Percentiles rank a stretch among this genome's conserved stretches.
These are phyloP conservation scores for Rhinogobio ventralis DNA, from an alignment of 2,797 vertebrate species.

Conservation along the genomic window DNA sequence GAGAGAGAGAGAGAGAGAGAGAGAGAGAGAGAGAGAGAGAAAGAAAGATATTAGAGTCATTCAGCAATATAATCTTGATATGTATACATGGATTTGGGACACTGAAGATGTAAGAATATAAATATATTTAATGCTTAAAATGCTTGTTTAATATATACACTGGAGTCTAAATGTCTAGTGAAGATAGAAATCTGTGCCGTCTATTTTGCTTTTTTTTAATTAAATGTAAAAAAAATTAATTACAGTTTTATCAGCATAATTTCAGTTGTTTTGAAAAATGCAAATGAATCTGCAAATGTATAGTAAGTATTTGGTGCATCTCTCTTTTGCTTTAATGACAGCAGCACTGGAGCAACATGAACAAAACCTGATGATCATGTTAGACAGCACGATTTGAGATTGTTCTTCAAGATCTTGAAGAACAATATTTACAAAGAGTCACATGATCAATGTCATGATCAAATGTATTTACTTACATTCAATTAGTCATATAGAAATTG, in stretches of 20 bases:
- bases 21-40: no score
- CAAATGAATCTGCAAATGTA: neutral
- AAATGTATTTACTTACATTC: no score
- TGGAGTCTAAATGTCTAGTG: no score
- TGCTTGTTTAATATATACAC: no score
- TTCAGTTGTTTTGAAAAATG: neutral
- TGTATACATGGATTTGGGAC: neutral
- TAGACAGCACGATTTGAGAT: no score
- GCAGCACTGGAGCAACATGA: neutral
- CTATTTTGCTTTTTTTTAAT: neutral
- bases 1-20: constrained; percentile 1
- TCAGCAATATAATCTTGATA: neutral
- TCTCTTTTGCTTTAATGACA: neutral
- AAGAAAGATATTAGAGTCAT: neutral
- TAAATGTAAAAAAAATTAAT: neutral
- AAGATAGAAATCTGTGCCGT: neutral
- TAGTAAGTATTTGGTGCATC: neutral
- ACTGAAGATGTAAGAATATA: neutral
- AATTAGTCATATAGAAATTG: no score
- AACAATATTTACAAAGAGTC: no score
- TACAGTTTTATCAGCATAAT: neutral
- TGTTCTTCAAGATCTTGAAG: no score
- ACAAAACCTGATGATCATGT: neutral
- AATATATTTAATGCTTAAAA: neutral
- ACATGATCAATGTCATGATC: no score